Conservation (phyloP, 1,140 invertebrate species). For the Grapholita molesta region DNA sequence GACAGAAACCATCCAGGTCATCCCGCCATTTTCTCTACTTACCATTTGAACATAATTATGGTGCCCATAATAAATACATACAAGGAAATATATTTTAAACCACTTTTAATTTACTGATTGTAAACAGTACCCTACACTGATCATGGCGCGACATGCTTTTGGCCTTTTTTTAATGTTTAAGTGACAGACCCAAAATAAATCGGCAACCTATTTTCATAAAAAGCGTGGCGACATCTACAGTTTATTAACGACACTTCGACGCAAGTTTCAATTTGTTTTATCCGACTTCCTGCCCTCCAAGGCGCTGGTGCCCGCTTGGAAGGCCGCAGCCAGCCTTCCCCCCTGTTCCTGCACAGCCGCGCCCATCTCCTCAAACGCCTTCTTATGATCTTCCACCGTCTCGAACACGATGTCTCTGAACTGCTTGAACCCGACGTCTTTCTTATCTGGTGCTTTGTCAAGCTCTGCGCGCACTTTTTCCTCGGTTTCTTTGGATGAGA, state of each 20-base stretch:
- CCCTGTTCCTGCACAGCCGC: constrained; percentile 37
- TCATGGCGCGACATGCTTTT: too few relatives aligned
- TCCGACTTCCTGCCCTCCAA: constrained; percentile 32
- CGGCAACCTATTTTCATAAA: too few relatives aligned
- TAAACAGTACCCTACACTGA: too few relatives aligned
- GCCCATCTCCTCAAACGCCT: constrained; percentile 4
- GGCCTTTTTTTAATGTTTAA: too few relatives aligned
- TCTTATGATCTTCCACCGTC: neutral
- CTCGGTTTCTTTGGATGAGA: neutral
- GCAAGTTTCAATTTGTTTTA: neutral
- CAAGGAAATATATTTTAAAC: too few relatives aligned
- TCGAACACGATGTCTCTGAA: neutral
- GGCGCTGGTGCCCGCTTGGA: constrained; percentile 29
- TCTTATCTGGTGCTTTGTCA: neutral
- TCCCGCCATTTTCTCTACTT: too few relatives aligned
- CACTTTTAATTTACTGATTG: too few relatives aligned
- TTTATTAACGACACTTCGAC: too few relatives aligned
- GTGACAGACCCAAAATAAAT: too few relatives aligned
- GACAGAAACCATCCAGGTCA: too few relatives aligned
- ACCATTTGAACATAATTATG: too few relatives aligned
- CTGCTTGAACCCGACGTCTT: neutral
- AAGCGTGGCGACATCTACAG: neutral
- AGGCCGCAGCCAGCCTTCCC: constrained; percentile 31
- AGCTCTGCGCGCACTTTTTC: neutral
- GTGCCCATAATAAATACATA: too few relatives aligned